Evolutionary conservation across 2,888 invertebrate genomes (phyloP).

Genomic region (Sphaeridia pumilis): DNA sequence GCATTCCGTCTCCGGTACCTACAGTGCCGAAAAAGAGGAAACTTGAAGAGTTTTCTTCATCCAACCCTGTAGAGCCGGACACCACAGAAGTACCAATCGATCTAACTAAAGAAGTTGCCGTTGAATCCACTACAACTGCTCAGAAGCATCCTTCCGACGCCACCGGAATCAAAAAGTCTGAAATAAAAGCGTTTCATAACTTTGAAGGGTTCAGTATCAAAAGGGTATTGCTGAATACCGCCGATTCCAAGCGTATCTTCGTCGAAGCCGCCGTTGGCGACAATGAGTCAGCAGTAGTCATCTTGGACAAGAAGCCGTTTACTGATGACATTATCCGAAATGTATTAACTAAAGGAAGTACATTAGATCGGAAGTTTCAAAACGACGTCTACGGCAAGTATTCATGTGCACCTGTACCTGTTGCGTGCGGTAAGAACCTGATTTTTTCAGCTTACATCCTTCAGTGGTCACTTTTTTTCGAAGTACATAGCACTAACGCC

Average conservation of each 20-base stretch:
- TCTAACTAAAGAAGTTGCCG: neutral
- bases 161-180: neutral
- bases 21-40: neutral
- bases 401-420: constrained; percentile 52
- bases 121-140: neutral
- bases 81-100: neutral
- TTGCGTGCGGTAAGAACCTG: constrained; percentile 51
- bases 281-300: constrained; percentile 55
- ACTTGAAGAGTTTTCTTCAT: neutral
- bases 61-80: neutral
- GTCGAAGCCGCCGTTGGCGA: constrained; percentile 55
- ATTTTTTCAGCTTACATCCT: too few relatives aligned
- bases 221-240: constrained; percentile 59
- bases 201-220: constrained; percentile 56
- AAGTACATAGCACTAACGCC: too few relatives aligned
- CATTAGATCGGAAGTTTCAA: constrained; percentile 53
- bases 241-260: constrained; percentile 57
- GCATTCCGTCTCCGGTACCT: neutral
- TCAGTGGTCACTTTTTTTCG: constrained; percentile 13
- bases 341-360: constrained; percentile 47
- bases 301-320: constrained; percentile 73
- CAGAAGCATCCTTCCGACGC: neutral
- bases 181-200: neutral
- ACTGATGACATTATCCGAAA: constrained; percentile 50
- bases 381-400: constrained; percentile 81